Base-by-base conservation (phyloP, 1,140 invertebrate species). In the Batillaria attramentaria region DNA sequence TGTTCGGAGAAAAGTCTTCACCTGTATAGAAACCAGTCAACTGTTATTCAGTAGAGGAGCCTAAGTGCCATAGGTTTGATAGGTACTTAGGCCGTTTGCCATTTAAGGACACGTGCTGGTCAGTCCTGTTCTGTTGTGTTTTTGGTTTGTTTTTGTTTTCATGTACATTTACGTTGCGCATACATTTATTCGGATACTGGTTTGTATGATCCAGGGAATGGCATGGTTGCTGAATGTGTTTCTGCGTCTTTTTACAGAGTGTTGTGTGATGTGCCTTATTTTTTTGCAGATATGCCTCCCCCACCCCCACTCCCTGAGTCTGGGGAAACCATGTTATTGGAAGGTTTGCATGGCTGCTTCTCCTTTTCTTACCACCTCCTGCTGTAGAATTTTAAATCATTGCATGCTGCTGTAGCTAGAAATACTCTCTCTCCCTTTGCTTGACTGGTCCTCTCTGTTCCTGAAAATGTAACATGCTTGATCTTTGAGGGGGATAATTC, bases 221-320 rank as follows among this genome's bases (percentile, higher is more conserved):
- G n/a, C n/a, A n/a, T n/a, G n/a, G n/a, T n/a, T n/a, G n/a, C n/a
- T n/a, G n/a, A n/a, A n/a, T n/a, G n/a, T n/a, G n/a, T n/a, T n/a
- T n/a, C n/a, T 43, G 46, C 35, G 37, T 37, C 3, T 42, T 72
- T 6, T 3, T 72, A 24, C 24, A 24, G n/a, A n/a, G n/a, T 74
- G 46, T 50, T 13, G 39, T 74, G 37, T 60, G 2, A 2, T 57
- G 31, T 28, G 39, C 2, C 0, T 70, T 77, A 2, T 65, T 74
- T 57, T 77, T 77, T 79, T 77, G 31, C 76, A 82, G 75, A 77
- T 60, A 20, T 78, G 77, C 72, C 78, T n/a, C 75, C 72, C 28
- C 82, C 88, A 72, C 83, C 81, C 65, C 82, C 84, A 13, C 79
- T 93, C 93, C 82, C 94, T 93, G 81, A 88, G 93, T 62, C 93